Evolutionary conservation across 1,140 invertebrate genomes (phyloP).

Genomic region (Papilio machaon): DNA sequence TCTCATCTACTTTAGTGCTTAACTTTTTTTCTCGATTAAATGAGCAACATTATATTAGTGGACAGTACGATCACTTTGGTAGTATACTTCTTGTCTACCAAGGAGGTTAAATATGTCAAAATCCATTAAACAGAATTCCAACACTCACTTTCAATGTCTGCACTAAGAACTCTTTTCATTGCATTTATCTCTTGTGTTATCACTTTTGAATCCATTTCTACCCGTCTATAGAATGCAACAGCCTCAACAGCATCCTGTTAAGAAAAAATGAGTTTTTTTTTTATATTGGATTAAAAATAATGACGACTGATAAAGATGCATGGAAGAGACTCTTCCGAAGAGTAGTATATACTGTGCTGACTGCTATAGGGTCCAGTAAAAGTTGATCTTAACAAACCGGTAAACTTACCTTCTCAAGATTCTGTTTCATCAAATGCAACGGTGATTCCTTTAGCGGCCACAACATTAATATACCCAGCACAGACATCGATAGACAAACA

Average conservation of each 20-base stretch:
- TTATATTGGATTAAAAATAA: too few relatives aligned
- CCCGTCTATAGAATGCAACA: conserved; percentile 57
- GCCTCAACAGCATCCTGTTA: conserved; percentile 58
- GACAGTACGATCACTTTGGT: background rate
- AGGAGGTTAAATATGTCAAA: background rate
- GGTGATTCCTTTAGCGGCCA: conserved; percentile 64
- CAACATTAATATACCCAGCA: conserved; percentile 56
- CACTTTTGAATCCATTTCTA: conserved; percentile 47
- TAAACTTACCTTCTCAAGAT: conserved; percentile 57
- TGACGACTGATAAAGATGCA: too few relatives aligned
- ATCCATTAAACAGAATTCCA: background rate
- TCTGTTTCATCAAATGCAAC: conserved; percentile 62
- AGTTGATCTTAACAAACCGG: conserved; percentile 9
- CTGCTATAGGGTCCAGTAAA: too few relatives aligned
- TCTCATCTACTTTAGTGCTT: background rate
- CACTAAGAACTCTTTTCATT: conserved; percentile 40
- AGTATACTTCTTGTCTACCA: background rate
- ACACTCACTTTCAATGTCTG: conserved; percentile 39
- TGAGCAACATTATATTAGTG: background rate
- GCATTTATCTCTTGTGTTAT: conserved; percentile 44
- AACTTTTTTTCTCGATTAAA: background rate
- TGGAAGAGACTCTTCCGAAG: too few relatives aligned
- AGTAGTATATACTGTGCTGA: too few relatives aligned
- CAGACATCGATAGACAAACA: conserved; percentile 52
- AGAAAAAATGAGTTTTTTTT: conserved; percentile 6